Evolutionary conservation across 2,797 vertebrate species (phyloP).

Genomic region (Steatocranus sp.): DNA sequence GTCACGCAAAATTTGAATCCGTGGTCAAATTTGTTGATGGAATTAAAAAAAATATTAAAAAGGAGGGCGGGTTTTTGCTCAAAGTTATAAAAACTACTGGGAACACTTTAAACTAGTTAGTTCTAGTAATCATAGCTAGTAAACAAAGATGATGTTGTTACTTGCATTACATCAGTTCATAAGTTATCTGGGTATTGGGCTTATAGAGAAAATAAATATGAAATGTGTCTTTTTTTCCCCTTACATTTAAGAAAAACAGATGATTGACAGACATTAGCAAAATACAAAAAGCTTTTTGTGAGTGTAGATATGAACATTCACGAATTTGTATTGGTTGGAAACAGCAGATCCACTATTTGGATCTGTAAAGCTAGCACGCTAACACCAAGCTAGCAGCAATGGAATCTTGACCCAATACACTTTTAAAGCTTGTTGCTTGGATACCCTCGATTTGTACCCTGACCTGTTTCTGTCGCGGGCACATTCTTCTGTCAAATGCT

Average conservation of each 20-base stretch:
- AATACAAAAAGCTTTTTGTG: neutral
- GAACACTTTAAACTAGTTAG: neutral
- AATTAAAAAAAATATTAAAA: fast-evolving
- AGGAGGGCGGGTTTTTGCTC: fast-evolving
- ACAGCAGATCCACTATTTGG: neutral
- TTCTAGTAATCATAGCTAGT: neutral
- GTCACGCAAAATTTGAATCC: neutral
- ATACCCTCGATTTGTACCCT: neutral
- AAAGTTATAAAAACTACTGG: neutral
- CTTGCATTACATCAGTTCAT: neutral
- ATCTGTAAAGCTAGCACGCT: neutral
- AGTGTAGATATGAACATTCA: neutral
- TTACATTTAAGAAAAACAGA: neutral
- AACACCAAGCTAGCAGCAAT: neutral
- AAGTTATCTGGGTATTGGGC: neutral
- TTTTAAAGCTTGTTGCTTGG: neutral
- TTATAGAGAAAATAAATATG: neutral
- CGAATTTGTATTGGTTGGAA: fast-evolving
- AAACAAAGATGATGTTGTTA: neutral
- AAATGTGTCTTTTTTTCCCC: neutral
- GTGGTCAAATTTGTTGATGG: neutral
- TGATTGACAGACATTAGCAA: neutral
- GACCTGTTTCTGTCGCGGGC: neutral
- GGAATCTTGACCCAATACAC: neutral
- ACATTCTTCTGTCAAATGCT: neutral